These are phyloP conservation scores for Yponomeuta plumbellus DNA, from an alignment of 2,888 invertebrate species.

Conservation along the genomic window DNA sequence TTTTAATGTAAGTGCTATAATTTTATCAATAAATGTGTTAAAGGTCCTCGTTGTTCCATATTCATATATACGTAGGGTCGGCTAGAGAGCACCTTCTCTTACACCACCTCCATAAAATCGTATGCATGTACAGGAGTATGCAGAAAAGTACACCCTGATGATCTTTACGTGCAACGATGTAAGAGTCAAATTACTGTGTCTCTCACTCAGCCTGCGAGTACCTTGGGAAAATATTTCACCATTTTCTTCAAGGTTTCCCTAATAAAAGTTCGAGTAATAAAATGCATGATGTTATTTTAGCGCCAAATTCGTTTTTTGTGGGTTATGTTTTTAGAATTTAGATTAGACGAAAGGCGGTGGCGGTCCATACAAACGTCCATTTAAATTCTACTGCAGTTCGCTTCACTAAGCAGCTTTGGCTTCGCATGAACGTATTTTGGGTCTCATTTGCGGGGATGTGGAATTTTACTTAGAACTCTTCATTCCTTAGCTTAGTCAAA, in stretches of 20 bases:
- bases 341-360: background rate
- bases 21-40: too few relatives aligned
- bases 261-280: background rate
- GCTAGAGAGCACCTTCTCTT: background rate
- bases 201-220: background rate
- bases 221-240: background rate
- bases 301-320: background rate
- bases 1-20: too few relatives aligned
- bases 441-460: too few relatives aligned
- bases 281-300: background rate
- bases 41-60: too few relatives aligned
- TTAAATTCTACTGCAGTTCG: too few relatives aligned
- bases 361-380: too few relatives aligned
- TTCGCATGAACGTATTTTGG: too few relatives aligned
- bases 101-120: background rate
- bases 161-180: background rate
- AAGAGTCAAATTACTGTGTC: background rate
- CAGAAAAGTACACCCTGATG: background rate
- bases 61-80: background rate
- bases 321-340: background rate
- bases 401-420: too few relatives aligned
- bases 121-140: background rate
- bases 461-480: too few relatives aligned
- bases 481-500: too few relatives aligned
- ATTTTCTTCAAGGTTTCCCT: background rate